A percentile compares a stretch with the other conserved stretches of the same genome.
Evolutionary conservation across 2,113 vertebrate species (phyloP).

Genomic region (Scomber japonicus): DNA sequence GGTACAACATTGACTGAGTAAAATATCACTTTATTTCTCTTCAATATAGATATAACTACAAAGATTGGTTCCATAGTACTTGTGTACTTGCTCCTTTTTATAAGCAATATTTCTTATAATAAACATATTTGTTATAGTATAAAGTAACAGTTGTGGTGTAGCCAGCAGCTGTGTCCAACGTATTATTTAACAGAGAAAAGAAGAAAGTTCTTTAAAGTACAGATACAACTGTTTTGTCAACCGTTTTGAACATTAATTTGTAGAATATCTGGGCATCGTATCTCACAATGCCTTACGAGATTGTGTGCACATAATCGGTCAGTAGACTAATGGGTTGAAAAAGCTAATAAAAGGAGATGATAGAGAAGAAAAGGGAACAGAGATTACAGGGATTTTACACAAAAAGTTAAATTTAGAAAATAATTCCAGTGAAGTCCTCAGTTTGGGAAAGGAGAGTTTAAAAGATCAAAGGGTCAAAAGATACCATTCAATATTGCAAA

Average conservation of each 20-base stretch:
- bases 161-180: constrained; percentile 29
- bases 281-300: neutral
- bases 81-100: neutral
- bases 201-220: neutral
- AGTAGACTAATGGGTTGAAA: neutral
- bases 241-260: too few species aligned
- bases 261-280: neutral
- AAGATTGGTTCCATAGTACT: neutral
- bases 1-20: neutral
- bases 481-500: too few species aligned
- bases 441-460: too few species aligned
- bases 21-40: constrained; percentile 5
- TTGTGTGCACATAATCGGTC: neutral
- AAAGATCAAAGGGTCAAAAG: too few species aligned
- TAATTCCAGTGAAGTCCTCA: too few species aligned
- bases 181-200: constrained; percentile 40
- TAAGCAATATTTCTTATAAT: constrained; percentile 5
- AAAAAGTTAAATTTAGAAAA: too few species aligned
- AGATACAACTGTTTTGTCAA: constrained; percentile 12
- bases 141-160: constrained; percentile 17
- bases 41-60: neutral
- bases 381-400: neutral
- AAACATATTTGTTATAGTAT: neutral
- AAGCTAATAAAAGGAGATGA: neutral
- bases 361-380: neutral